A percentile compares a stretch with the other conserved stretches of the same genome.
phyloP scores from a whole-genome alignment of 1,140 invertebrate species.

The Ruditapes philippinarum region DNA sequence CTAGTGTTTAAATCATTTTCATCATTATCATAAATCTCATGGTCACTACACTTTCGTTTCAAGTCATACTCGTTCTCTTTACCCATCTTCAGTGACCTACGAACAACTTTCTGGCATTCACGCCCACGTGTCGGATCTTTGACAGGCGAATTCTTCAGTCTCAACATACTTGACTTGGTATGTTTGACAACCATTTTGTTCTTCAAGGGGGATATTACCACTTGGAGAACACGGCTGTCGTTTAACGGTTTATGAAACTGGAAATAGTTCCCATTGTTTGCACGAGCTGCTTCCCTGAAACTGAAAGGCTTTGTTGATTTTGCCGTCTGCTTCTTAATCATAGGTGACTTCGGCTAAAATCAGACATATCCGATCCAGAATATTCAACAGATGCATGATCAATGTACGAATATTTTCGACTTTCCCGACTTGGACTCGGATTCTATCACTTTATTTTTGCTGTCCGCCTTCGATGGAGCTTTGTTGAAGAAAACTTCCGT shows the following conservation, averaged over 20 bases:
- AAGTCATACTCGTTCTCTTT: constrained; percentile 1
- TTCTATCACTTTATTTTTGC: too few species aligned
- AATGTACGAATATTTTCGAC: not conserved
- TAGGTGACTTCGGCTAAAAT: not conserved
- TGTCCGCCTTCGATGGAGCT: not conserved
- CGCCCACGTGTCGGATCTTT: constrained; percentile 66
- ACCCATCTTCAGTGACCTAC: not conserved
- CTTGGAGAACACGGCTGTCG: constrained; percentile 74
- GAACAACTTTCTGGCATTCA: constrained; percentile 31
- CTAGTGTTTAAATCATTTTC: constrained; percentile 57
- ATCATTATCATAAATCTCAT: constrained; percentile 7
- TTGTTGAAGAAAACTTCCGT: constrained; percentile 44
- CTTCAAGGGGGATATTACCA: constrained; percentile 76
- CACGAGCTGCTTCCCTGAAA: constrained; percentile 48
- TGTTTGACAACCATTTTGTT: constrained; percentile 74
- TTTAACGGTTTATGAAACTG: constrained; percentile 48
- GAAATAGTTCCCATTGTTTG: constrained; percentile 33
- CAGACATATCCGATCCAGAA: constrained; percentile 26
- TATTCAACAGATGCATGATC: constrained; percentile 37
- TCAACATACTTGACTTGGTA: constrained; percentile 78
- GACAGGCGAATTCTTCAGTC: constrained; percentile 74
- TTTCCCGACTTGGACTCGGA: not conserved
- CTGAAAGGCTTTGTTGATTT: constrained; percentile 15
- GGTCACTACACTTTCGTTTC: constrained; percentile 53
- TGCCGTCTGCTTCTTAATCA: not conserved